phyloP scores from a whole-genome alignment of 2,113 vertebrate species.

The Piaya cayana region DNA sequence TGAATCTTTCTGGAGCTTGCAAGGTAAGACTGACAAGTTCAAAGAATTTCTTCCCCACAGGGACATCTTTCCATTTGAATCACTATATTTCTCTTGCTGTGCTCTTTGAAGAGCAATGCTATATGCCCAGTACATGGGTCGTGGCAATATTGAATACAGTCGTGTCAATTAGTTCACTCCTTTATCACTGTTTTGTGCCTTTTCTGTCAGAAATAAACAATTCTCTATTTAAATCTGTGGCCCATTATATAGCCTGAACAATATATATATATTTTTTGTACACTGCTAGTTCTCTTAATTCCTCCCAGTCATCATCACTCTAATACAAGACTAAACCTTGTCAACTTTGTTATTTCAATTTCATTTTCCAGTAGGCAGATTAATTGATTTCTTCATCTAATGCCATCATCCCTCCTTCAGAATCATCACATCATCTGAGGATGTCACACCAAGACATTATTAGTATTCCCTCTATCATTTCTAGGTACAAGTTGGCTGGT shows the following conservation, averaged over 20 bases:
- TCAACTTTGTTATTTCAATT: not conserved
- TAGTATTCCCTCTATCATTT: not conserved
- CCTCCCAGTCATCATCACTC: not conserved
- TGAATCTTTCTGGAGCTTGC: not conserved
- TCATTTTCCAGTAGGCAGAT: not conserved
- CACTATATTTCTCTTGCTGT: not conserved
- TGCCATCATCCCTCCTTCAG: not conserved
- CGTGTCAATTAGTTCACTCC: not conserved
- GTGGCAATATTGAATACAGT: not conserved
- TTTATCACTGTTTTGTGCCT: not conserved
- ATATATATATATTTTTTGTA: not conserved
- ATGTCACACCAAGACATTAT: not conserved
- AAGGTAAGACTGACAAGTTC: constrained; percentile 1
- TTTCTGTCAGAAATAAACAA: not conserved
- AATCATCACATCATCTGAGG: not conserved
- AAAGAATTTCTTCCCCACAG: constrained; percentile 3
- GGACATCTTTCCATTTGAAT: not conserved
- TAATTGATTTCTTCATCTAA: not conserved
- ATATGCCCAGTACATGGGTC: not conserved
- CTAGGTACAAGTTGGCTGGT: not conserved
- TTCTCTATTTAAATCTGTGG: not conserved
- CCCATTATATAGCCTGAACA: not conserved
- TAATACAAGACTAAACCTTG: not conserved
- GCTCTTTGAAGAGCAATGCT: not conserved
- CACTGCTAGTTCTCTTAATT: not conserved